Conservation (phyloP, 37 sponge, comb jelly and placozoan species). For the Corticium candelabrum region DNA sequence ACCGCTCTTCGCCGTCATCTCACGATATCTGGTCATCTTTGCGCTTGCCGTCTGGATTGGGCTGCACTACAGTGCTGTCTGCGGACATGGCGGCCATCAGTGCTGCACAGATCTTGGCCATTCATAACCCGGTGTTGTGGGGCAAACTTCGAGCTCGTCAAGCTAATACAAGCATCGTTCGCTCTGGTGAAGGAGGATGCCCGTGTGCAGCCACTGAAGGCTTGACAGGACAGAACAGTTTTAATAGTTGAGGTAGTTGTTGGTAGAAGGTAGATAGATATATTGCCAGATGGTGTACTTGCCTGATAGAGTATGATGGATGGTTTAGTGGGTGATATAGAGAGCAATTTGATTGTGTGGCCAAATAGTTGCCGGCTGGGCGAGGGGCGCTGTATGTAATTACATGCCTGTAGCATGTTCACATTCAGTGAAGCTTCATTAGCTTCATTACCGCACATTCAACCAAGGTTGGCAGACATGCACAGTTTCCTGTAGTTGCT, state of each 20-base stretch:
- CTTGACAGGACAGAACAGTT: neutral
- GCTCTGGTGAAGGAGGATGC: neutral
- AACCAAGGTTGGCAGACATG: too few relatives aligned
- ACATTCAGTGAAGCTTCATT: too few relatives aligned
- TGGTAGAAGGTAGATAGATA: too few relatives aligned
- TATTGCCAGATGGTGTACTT: too few relatives aligned
- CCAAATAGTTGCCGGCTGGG: too few relatives aligned
- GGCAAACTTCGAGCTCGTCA: neutral
- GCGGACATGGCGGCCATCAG: conserved; percentile 6
- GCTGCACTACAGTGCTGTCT: neutral
- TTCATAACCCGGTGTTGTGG: neutral
- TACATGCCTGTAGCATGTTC: too few relatives aligned
- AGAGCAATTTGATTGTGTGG: too few relatives aligned
- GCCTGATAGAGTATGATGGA: too few relatives aligned
- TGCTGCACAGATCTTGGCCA: conserved; percentile 9
- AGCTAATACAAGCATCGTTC: neutral
- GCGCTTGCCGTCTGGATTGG: conserved; percentile 14
- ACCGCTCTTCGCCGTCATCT: neutral
- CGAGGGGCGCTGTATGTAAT: too few relatives aligned
- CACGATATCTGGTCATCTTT: conserved; percentile 15
- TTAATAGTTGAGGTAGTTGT: neutral
- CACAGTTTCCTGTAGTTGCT: too few relatives aligned
- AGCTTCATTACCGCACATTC: too few relatives aligned
- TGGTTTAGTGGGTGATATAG: too few relatives aligned
- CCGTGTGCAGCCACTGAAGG: neutral